Base-by-base conservation (phyloP, 2,888 invertebrate species). In the Pocota personata region DNA sequence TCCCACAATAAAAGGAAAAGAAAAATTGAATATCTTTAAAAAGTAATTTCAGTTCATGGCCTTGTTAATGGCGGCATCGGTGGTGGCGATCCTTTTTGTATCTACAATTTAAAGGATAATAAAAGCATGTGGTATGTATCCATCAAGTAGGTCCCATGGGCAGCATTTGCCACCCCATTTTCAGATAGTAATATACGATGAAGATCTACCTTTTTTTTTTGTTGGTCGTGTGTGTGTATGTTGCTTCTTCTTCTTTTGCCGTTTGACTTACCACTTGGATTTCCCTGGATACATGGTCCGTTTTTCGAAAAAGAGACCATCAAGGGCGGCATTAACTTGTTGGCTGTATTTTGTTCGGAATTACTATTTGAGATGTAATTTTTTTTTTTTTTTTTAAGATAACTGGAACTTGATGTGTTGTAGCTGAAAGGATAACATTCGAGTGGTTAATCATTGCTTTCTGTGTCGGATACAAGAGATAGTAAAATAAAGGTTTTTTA, bases 91-190 rank as follows among this genome's bases (percentile, higher is more conserved):
- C 86, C 86, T 86, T 86, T 86, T 67, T 57, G 35, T 72, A 57
- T 76, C 43, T 82, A 67, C 66, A 66, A 82, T 82, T 86, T 86
- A 82, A 82, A 66, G 86, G 89, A 90, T 90, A 90, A 91, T 90
- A 90, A 90, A 91, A 91, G 89, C 90, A 89, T 90, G 91, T 90
- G 90, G 91, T 89, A 89, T 90, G 91, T 91, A 91, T 91, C 91
- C 91, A 90, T 91, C 91, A 91, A 89, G 91, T 89, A 89, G 90
- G 91, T 91, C 91, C 91, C 91, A 88, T 90, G 91, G 91, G 91
- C 90, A 90, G 91, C 91, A 91, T 91, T 91, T 90, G 89, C 91
- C 91, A 91, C 91, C 91, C 91, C 91, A 91, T 91, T 91, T 90
- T 88, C 90, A 89, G 89, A 88, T 87, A 87, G 87, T 88, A 87